These are phyloP conservation scores for Pinna nobilis DNA, from an alignment of 1,140 invertebrate genomes.

Conservation along the genomic window DNA sequence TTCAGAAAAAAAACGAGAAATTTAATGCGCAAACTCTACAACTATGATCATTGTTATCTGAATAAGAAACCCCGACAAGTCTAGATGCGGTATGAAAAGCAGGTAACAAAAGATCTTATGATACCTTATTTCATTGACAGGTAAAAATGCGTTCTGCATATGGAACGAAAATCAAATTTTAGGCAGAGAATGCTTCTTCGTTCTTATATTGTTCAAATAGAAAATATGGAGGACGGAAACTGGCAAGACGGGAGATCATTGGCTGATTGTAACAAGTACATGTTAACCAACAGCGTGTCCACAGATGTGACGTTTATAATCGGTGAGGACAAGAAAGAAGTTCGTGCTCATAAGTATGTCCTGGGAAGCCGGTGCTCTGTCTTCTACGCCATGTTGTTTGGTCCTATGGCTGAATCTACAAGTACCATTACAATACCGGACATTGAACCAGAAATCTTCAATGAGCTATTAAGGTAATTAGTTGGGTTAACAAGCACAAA, in stretches of 20 bases:
- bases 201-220: no score
- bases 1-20: no score
- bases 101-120: no score
- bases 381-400: conserved; percentile 38
- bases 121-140: no score
- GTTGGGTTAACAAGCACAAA: background rate
- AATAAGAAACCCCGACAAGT: no score
- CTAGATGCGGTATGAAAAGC: no score
- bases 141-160: no score
- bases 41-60: no score
- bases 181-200: no score
- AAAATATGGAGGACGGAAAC: no score
- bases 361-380: conserved; percentile 28
- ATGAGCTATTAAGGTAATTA: conserved; percentile 25
- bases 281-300: conserved; percentile 47
- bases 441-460: conserved; percentile 22
- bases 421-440: conserved; percentile 24
- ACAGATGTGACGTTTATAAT: conserved; percentile 52
- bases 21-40: no score
- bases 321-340: conserved; percentile 19
- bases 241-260: conserved; percentile 30
- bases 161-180: no score
- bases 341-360: conserved; percentile 30
- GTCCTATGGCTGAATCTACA: conserved; percentile 24
- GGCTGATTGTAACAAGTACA: conserved; percentile 35